A percentile compares a stretch with the other conserved stretches of the same genome.
These are phyloP conservation scores for Danio choprae DNA, from an alignment of 2,797 vertebrate species.

Conservation along the genomic window DNA sequence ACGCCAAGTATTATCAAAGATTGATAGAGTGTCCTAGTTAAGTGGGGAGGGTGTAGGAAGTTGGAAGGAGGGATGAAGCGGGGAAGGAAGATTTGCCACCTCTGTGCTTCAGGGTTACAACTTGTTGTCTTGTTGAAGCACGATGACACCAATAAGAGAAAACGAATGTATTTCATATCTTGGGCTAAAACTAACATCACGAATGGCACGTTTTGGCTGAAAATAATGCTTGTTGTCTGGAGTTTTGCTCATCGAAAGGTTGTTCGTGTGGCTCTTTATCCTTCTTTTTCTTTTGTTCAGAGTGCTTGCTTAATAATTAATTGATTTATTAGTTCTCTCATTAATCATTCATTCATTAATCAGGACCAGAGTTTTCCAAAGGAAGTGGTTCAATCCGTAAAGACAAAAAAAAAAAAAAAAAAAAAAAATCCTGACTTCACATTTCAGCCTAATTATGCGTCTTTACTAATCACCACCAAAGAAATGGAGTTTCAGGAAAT, in stretches of 20 bases:
- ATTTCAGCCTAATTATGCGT: constrained; percentile 83
- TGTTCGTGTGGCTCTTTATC: constrained; percentile 56
- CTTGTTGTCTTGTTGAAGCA: constrained; percentile 8
- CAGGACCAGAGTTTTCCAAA: constrained; percentile 82
- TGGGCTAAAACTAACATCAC: neutral
- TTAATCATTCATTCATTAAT: constrained; percentile 88
- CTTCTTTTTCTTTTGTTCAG: constrained; percentile 72
- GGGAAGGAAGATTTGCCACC: constrained; percentile 36
- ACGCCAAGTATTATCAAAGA: constrained; percentile 75
- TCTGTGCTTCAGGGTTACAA: constrained; percentile 58
- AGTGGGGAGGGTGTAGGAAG: constrained; percentile 55
- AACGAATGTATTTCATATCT: neutral
- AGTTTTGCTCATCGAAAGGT: neutral
- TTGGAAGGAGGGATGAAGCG: constrained; percentile 43
- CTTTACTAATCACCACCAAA: constrained; percentile 83
- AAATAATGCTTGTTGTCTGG: constrained; percentile 2
- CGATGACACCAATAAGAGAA: constrained; percentile 37
- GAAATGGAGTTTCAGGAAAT: constrained; percentile 83
- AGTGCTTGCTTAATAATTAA: constrained; percentile 85
- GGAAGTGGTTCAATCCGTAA: constrained; percentile 76
- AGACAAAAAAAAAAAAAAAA: constrained; percentile 71
- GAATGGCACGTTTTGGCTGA: neutral
- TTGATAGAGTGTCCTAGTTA: constrained; percentile 80
- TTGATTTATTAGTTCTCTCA: constrained; percentile 84
- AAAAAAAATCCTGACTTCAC: constrained; percentile 81